Conservation (phyloP, 2,113 vertebrate species). For the Marmota flaviventris region DNA sequence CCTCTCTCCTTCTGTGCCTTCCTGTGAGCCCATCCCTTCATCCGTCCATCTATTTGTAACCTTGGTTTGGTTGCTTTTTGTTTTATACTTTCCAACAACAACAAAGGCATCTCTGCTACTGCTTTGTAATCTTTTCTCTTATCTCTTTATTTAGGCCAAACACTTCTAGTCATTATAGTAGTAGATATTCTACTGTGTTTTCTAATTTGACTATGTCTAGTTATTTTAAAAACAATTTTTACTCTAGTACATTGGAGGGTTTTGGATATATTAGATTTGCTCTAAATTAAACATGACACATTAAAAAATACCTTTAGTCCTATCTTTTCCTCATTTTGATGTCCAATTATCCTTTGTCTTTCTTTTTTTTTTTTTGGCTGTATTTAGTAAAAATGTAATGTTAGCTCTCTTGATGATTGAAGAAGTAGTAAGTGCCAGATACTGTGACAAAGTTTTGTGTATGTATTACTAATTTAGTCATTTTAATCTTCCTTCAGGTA, state of each 20-base stretch:
- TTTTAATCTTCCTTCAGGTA: background rate
- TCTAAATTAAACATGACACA: conserved; percentile 30
- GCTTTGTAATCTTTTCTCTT: background rate
- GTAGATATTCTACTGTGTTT: background rate
- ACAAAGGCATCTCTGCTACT: conserved; percentile 6
- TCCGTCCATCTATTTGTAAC: background rate
- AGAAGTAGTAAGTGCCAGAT: background rate
- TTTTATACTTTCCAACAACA: conserved; percentile 6
- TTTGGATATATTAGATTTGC: background rate
- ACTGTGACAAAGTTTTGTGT: background rate
- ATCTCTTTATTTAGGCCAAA: background rate
- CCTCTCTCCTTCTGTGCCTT: background rate
- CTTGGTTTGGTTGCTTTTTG: background rate
- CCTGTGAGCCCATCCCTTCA: background rate
- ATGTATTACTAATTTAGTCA: conserved; percentile 16
- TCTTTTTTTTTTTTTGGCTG: background rate
- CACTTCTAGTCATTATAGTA: background rate
- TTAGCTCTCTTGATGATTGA: conserved; percentile 18
- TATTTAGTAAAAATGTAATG: conserved; percentile 41
- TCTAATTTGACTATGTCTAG: background rate
- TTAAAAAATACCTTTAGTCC: conserved; percentile 10
- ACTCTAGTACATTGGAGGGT: background rate
- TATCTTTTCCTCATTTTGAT: conserved; percentile 24
- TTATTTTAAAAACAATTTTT: conserved; percentile 30
- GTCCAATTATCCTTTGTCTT: background rate